Percentiles rank a stretch among this genome's conserved stretches.
phyloP scores from a whole-genome alignment of 2,888 invertebrate genomes.

The Cylindroiulus punctatus region DNA sequence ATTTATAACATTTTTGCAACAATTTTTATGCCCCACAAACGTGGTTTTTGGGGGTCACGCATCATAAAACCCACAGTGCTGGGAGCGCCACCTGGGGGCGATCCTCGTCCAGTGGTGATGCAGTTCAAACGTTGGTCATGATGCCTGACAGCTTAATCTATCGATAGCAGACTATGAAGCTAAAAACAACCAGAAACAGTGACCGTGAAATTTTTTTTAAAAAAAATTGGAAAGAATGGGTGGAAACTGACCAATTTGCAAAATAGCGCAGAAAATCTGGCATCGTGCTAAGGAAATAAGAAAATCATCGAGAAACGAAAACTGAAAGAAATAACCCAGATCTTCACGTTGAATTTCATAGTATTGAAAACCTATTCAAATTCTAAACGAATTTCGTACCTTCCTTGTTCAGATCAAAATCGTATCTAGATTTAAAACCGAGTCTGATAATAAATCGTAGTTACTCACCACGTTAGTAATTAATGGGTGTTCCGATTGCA shows the following conservation, averaged over 20 bases:
- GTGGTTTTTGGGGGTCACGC: slow-evolving; percentile 23
- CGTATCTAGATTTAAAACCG: no score
- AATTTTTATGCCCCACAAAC: not conserved
- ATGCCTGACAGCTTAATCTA: not conserved
- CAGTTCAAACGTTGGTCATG: not conserved
- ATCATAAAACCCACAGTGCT: not conserved
- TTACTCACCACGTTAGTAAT: no score
- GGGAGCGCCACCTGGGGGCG: not conserved
- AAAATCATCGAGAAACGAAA: not conserved
- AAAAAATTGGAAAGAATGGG: not conserved
- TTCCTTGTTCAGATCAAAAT: no score
- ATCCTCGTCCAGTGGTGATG: not conserved
- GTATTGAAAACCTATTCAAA: no score
- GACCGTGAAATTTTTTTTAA: not conserved
- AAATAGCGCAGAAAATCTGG: not conserved
- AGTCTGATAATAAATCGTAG: no score
- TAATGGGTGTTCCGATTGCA: no score
- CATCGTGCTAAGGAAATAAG: not conserved
- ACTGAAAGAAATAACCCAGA: not conserved
- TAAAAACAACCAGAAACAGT: not conserved
- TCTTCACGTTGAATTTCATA: no score
- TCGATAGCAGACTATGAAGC: not conserved
- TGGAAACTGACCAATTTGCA: not conserved
- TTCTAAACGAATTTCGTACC: no score
- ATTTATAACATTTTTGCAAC: slow-evolving; percentile 7